These are phyloP conservation scores for Lateolabrax maculatus DNA, from an alignment of 2,797 vertebrate species.

Conservation along the genomic window DNA sequence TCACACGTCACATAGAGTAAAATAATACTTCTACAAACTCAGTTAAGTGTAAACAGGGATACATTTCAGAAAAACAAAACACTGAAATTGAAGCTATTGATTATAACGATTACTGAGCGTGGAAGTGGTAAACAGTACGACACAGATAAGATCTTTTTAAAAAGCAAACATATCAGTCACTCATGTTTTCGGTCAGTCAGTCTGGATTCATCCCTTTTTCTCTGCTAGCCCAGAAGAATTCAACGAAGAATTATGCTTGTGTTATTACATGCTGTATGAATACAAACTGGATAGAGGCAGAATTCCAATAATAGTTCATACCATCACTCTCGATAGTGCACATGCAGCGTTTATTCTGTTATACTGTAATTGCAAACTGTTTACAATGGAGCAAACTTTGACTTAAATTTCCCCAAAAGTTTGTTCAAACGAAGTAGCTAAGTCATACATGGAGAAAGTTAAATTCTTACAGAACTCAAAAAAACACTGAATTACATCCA, in stretches of 20 bases:
- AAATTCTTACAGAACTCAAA: neutral
- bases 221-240: neutral
- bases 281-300: neutral
- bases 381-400: neutral
- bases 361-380: neutral
- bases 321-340: neutral
- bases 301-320: neutral
- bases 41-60: neutral
- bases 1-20: neutral
- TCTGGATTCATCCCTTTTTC: neutral
- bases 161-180: neutral
- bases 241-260: neutral
- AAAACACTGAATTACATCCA: neutral
- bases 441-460: neutral
- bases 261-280: neutral
- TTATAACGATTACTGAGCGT: neutral
- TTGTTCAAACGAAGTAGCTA: neutral
- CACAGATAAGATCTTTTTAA: neutral
- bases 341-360: neutral
- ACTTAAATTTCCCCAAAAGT: neutral
- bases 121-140: constrained; percentile 12
- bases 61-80: constrained; percentile 7
- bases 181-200: neutral
- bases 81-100: neutral
- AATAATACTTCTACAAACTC: neutral